Base-by-base conservation (phyloP, 1,140 invertebrate genomes). In the Brachystomella parvula region DNA sequence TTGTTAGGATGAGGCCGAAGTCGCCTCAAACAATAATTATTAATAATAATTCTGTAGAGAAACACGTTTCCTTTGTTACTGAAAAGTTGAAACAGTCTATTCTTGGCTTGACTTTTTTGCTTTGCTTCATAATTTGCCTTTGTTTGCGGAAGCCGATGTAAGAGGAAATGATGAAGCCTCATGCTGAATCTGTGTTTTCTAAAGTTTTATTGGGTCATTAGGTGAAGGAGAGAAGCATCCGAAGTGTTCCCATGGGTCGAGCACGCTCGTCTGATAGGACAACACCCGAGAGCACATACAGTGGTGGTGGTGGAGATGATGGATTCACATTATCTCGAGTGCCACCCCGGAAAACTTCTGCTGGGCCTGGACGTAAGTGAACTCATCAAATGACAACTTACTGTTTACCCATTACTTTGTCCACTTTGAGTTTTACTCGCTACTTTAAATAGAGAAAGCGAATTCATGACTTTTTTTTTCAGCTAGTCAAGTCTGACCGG, bases 171-270 rank as follows among this genome's bases (percentile, higher is more conserved):
- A n/a, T n/a, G n/a, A n/a, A n/a, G n/a, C n/a, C n/a, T n/a, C n/a
- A n/a, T n/a, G n/a, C n/a, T n/a, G n/a, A n/a, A n/a, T n/a, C 53
- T 21, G 53, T 12, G 24, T 57, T 21, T 28, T 21, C 6, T 39
- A 47, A 62, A 15, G 2, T 62, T 35, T 12, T 63, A 53, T 53
- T 9, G 24, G 6, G 9, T 56, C 2, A 77, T 60, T 81, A 95
- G 92, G 90, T 95, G 32, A 86, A 91, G 74, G 92, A 94, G 79
- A 83, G 90, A 68, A 94, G 89, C 56, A 85, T 83, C 59, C 84
- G 90, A 73, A 92, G 89, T 63, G 86, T 91, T 64, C 89, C 90
- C 35, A 92, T 92, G 90, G 78, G 82, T 53, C 64, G 78, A 84
- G 77, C 88, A 29, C 78, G 89, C 35, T 89, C 87, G 66, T 87